phyloP scores from a whole-genome alignment of 2,113 vertebrate species.

The Colinus virginianus region DNA sequence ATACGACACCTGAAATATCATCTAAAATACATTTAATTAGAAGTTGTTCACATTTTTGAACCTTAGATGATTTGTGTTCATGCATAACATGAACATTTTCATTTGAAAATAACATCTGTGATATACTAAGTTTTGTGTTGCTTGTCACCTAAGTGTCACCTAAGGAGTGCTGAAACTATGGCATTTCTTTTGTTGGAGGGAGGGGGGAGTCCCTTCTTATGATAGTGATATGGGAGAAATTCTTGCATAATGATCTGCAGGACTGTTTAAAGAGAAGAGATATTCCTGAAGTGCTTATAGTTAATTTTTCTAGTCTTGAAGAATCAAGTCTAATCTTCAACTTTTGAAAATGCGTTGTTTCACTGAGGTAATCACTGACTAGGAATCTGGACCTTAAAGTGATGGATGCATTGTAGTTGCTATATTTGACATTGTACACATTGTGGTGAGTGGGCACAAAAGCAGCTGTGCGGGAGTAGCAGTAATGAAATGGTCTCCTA shows the following conservation, averaged over 20 bases:
- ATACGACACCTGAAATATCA: background rate
- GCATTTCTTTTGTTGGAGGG: background rate
- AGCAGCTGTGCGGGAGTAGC: background rate
- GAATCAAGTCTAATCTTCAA: background rate
- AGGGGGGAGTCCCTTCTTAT: background rate
- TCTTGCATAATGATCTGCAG: background rate
- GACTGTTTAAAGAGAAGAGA: background rate
- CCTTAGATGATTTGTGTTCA: background rate
- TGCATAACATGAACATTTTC: background rate
- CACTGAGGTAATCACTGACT: background rate
- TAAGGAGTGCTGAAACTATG: background rate
- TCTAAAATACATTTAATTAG: background rate
- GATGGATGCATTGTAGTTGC: background rate
- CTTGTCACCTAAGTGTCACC: background rate
- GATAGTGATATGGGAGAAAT: background rate
- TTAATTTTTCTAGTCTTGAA: background rate
- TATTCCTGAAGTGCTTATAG: background rate
- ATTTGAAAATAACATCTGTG: background rate
- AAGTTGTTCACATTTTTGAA: background rate
- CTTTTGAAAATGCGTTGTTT: background rate
- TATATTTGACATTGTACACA: background rate
- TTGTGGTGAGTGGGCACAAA: background rate
- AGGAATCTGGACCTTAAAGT: background rate
- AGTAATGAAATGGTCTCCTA: background rate
- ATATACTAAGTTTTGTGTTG: background rate